These are phyloP conservation scores for Pitta sordida DNA, from an alignment of 2,113 vertebrate species.

Conservation along the genomic window DNA sequence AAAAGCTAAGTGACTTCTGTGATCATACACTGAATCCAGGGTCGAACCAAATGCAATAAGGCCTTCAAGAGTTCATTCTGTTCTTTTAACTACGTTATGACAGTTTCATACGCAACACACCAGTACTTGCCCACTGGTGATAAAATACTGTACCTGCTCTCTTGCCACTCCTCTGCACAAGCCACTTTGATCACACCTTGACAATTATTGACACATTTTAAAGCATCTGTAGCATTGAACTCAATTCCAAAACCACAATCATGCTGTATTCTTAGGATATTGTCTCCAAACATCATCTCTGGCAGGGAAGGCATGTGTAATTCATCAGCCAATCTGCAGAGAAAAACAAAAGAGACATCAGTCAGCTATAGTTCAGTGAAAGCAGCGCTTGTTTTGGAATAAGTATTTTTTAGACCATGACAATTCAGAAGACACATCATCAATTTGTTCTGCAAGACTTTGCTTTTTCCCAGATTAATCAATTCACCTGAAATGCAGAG, in stretches of 20 bases:
- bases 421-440: neutral
- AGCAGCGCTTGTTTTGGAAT: neutral
- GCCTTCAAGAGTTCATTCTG: neutral
- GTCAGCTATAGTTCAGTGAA: neutral
- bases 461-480: neutral
- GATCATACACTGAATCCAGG: neutral
- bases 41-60: neutral
- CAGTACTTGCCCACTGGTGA: constrained; percentile 4
- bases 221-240: constrained; percentile 91
- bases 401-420: neutral
- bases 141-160: constrained; percentile 83
- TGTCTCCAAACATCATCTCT: constrained; percentile 98
- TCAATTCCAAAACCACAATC: constrained; percentile 88
- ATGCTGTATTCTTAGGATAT: constrained; percentile 90
- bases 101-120: neutral
- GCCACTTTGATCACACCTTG: constrained; percentile 92
- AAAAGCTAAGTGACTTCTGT: neutral
- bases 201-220: constrained; percentile 90
- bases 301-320: constrained; percentile 92
- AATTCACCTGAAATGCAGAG: neutral
- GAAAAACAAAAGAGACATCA: neutral
- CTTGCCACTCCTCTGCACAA: constrained; percentile 96
- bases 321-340: constrained; percentile 84
- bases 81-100: neutral
- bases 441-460: neutral